Conservation (phyloP, 2,888 invertebrate species). For the Neocrepidodera transversa region DNA sequence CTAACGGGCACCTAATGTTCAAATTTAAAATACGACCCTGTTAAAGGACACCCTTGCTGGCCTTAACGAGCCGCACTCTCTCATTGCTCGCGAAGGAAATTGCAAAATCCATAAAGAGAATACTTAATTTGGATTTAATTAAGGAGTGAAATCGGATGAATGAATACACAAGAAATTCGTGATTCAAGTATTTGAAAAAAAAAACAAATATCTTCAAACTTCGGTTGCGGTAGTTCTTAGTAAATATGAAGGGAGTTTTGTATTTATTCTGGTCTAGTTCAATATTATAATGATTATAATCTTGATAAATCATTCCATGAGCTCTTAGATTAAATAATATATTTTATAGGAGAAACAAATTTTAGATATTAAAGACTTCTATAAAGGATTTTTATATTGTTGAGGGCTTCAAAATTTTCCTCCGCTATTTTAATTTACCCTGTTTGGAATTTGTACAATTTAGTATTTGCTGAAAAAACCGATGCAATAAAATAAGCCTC, state of each 20-base stretch:
- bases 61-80: conserved; percentile 8
- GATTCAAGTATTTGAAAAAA: conserved; percentile 2
- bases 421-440: no score
- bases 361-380: no score
- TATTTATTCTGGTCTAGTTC: conserved; percentile 8
- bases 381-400: no score
- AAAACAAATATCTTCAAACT: conserved; percentile 16
- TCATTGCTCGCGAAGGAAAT: conserved; percentile 25
- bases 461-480: no score
- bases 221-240: conserved; percentile 3
- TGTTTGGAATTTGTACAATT: no score
- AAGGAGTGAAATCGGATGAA: conserved; percentile 27
- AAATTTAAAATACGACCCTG: conserved; percentile 13
- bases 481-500: no score
- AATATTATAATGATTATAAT: conserved; percentile 2
- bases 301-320: neutral
- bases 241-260: neutral
- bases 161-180: conserved; percentile 11
- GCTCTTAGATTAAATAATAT: no score
- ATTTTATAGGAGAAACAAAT: no score
- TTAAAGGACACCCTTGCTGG: neutral
- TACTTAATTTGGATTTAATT: conserved; percentile 36
- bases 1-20: no score
- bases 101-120: conserved; percentile 37
- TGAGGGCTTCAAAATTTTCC: no score